A percentile compares a stretch with the other conserved stretches of the same genome.
Evolutionary conservation across 2,888 invertebrate genomes (phyloP).

Genomic region (Ferrisia virgata): DNA sequence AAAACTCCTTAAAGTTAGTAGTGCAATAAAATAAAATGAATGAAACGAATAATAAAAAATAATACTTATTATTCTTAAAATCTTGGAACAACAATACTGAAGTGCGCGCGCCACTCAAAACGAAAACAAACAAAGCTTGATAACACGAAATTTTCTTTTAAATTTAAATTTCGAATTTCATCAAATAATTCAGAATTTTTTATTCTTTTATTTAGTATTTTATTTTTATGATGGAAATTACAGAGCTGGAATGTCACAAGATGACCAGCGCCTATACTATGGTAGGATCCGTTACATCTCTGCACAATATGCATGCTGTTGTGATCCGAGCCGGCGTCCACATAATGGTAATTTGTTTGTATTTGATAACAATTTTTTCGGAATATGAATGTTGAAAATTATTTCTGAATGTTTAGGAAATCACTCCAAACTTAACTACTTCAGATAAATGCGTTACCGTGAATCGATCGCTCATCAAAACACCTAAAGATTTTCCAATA

Average conservation of each 20-base stretch:
- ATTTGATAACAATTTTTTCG: background rate
- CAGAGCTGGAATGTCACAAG: background rate
- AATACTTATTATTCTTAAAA: too few relatives aligned
- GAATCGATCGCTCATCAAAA: slow-evolving; percentile 24
- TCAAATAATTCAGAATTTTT: background rate
- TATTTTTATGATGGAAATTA: background rate
- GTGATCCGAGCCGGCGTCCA: background rate
- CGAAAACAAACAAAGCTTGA: too few relatives aligned
- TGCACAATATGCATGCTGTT: background rate
- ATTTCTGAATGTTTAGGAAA: background rate
- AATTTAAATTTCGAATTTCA: background rate
- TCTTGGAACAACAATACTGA: too few relatives aligned
- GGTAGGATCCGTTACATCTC: background rate
- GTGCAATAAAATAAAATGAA: too few relatives aligned
- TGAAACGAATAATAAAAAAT: too few relatives aligned
- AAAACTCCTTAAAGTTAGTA: too few relatives aligned
- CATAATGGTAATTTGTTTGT: background rate
- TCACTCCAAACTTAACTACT: background rate
- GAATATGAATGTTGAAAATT: background rate
- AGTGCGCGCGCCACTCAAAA: too few relatives aligned
- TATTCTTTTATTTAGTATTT: background rate
- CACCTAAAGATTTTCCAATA: background rate
- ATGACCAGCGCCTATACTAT: background rate
- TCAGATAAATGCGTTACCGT: background rate
- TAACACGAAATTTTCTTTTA: background rate